A percentile compares a stretch with the other conserved stretches of the same genome.
Conservation (phyloP, 2,888 invertebrate genomes). For the Clitarchus hookeri region DNA sequence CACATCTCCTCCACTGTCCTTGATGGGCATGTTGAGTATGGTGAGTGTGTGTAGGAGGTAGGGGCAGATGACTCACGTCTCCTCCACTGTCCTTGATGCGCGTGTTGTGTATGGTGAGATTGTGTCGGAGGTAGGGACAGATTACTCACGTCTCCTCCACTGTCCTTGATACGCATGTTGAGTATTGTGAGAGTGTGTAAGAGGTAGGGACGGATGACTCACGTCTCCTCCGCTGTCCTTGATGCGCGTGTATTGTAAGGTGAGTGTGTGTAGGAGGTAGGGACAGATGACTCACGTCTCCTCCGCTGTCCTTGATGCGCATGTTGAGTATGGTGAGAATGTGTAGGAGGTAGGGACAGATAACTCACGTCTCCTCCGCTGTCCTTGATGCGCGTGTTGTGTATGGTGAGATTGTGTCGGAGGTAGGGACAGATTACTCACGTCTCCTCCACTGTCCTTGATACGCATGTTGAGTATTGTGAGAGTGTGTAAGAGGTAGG, state of each 20-base stretch:
- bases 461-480: too few species aligned
- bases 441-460: slow-evolving; percentile 63
- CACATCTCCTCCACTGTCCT: slow-evolving; percentile 63
- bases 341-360: too few species aligned
- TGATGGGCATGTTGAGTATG: too few species aligned
- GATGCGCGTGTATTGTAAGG: slow-evolving; percentile 47
- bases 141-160: slow-evolving; percentile 59
- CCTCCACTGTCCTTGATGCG: slow-evolving; percentile 63
- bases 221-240: slow-evolving; percentile 64
- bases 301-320: slow-evolving; percentile 62
- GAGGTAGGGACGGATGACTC: slow-evolving; percentile 49
- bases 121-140: too few species aligned
- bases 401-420: too few species aligned
- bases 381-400: slow-evolving; percentile 63
- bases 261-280: too few species aligned
- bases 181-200: too few species aligned
- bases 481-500: too few species aligned
- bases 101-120: too few species aligned
- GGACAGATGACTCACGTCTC: slow-evolving; percentile 55
- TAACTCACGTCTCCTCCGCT: slow-evolving; percentile 60
- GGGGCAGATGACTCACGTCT: slow-evolving; percentile 56
- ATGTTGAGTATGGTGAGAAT: too few species aligned
- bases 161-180: slow-evolving; percentile 63
- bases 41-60: too few species aligned
- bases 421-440: slow-evolving; percentile 52